A percentile compares a stretch with the other conserved stretches of the same genome.
Evolutionary conservation across 2,888 invertebrate genomes (phyloP).

Genomic region (Idaea biselata): DNA sequence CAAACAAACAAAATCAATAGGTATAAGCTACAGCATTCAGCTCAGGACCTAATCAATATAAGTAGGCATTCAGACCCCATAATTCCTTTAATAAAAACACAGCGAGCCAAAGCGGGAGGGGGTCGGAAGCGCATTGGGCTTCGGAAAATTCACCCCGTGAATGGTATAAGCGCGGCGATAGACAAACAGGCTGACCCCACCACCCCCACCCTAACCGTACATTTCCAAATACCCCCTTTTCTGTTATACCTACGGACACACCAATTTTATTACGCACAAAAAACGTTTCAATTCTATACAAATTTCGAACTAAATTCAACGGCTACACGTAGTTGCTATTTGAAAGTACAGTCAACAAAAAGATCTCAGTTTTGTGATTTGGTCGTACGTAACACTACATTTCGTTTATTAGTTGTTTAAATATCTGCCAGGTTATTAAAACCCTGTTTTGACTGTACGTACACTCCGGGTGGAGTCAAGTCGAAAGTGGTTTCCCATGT

Average conservation of each 20-base stretch:
- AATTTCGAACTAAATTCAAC: slow-evolving; percentile 19
- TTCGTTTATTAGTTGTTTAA: no score
- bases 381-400: no score
- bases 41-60: slow-evolving; percentile 69
- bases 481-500: no score
- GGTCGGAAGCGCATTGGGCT: slow-evolving; percentile 69
- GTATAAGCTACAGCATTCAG: slow-evolving; percentile 9
- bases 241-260: slow-evolving; percentile 49
- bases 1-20: neutral
- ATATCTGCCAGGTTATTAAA: no score
- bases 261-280: slow-evolving; percentile 39
- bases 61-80: slow-evolving; percentile 74
- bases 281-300: slow-evolving; percentile 7
- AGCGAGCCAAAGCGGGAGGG: slow-evolving; percentile 57
- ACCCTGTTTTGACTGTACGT: no score
- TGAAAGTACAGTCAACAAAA: neutral
- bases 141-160: slow-evolving; percentile 79
- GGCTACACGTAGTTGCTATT: slow-evolving; percentile 1
- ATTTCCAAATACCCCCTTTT: slow-evolving; percentile 71
- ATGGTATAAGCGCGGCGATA: slow-evolving; percentile 77
- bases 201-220: slow-evolving; percentile 53
- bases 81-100: slow-evolving; percentile 79
- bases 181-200: slow-evolving; percentile 76
- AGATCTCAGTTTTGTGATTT: no score
- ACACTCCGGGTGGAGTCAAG: no score